Evolutionary conservation across 2,888 invertebrate species (phyloP).

Genomic region (Achlya flavicornis): DNA sequence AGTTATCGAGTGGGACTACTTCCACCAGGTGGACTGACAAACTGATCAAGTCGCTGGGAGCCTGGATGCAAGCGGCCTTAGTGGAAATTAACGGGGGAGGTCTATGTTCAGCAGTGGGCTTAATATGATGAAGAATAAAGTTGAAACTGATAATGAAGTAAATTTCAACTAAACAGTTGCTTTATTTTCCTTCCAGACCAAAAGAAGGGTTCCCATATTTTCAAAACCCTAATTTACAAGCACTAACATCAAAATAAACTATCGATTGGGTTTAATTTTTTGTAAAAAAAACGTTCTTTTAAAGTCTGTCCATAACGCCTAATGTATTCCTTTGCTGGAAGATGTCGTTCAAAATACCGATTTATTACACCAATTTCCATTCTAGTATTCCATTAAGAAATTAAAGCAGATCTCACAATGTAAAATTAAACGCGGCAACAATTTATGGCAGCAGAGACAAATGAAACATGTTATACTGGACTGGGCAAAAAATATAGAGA

Average conservation of each 20-base stretch:
- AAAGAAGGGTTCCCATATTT: background rate
- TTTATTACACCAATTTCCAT: background rate
- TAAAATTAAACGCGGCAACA: background rate
- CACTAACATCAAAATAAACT: background rate
- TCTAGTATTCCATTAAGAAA: background rate
- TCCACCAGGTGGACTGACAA: no score
- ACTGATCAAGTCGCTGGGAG: no score
- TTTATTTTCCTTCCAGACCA: no score
- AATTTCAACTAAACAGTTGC: no score
- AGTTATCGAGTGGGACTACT: no score
- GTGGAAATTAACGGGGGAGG: no score
- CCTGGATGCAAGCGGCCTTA: no score
- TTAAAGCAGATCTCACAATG: background rate
- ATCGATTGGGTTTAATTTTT: background rate
- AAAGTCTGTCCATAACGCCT: background rate
- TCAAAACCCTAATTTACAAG: background rate
- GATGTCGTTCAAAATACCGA: background rate
- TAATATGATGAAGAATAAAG: no score
- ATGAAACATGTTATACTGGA: conserved; percentile 8
- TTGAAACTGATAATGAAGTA: no score
- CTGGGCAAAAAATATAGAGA: conserved; percentile 8
- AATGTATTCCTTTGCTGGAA: background rate
- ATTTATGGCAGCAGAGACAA: background rate
- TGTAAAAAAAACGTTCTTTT: background rate
- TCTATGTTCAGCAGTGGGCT: no score